Base-by-base conservation (phyloP, 2,797 vertebrate genomes). In the Paguma larvata region DNA sequence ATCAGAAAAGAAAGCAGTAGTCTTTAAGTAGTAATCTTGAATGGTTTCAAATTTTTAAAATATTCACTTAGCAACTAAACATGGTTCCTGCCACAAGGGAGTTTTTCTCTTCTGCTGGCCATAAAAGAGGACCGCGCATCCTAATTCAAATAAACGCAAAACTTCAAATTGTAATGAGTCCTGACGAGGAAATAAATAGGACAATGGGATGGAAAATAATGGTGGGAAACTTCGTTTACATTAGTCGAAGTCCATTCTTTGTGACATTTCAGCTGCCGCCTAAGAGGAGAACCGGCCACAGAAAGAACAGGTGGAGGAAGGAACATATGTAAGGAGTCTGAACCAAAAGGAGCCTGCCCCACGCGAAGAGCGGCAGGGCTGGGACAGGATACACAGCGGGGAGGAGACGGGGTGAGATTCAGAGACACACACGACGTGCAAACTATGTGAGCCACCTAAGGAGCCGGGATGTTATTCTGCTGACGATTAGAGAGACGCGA, bases 11-110 rank as follows among this genome's bases (percentile, higher is more conserved):
- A 38, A 95, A 97, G 63, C 6, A 11, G 4, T 48, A n/a, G 53
- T 34, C 23, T 80, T 78, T 91, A 77, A 75, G 82, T 51, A 70
- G 30, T 59, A 80, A 85, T 25, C 63, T 92, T 93, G 38, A 48
- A 72, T 85, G 68, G 56, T 78, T 97, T 94, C 34, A 83, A 79
- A 90, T 59, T 63, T 51, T 30, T 93, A 91, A 95, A 89, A 32
- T 70, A 65, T 59, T 51, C 84, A 77, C 59, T 85, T 80, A 70
- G 32, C 44, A 93, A 34, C 27, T 89, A 70, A 9, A 92, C 63
- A 68, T 46, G 32, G 34, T 44, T 91, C 34, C 75, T 79, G 32
- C 48, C 34, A 77, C 34, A 91, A 95, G 25, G 15, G 15, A 93
- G 27, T n/a, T 78, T n/a, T 78, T 91, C 65, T 59, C 65, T 72